Evolutionary conservation across 1,140 invertebrate species (phyloP).

Genomic region (Drosophila ercepeae): DNA sequence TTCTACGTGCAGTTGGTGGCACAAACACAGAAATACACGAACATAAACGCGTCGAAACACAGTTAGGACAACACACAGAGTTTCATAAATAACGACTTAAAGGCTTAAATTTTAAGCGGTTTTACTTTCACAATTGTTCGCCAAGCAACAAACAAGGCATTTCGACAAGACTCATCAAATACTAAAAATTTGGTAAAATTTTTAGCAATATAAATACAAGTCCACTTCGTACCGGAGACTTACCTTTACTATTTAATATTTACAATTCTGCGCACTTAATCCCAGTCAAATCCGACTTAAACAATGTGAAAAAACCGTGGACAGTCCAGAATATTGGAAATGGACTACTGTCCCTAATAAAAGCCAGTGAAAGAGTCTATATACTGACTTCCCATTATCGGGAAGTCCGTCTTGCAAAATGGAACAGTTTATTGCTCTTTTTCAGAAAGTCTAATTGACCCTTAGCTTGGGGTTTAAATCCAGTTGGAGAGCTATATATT

Average conservation of each 20-base stretch:
- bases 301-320: neutral
- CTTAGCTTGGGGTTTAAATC: slow-evolving; percentile 60
- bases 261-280: slow-evolving; percentile 7
- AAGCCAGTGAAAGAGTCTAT: slow-evolving; percentile 89
- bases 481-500: slow-evolving; percentile 88
- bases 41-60: slow-evolving; percentile 41
- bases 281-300: neutral
- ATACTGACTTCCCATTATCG: slow-evolving; percentile 93
- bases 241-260: slow-evolving; percentile 62
- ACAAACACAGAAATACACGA: slow-evolving; percentile 37
- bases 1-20: slow-evolving; percentile 23
- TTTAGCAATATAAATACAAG: slow-evolving; percentile 52
- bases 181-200: slow-evolving; percentile 29
- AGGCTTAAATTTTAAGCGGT: slow-evolving; percentile 25
- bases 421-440: slow-evolving; percentile 35
- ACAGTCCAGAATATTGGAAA: neutral
- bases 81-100: slow-evolving; percentile 31
- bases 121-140: slow-evolving; percentile 17
- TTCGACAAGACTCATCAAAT: slow-evolving; percentile 33
- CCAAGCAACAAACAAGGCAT: slow-evolving; percentile 49
- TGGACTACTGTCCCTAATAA: slow-evolving; percentile 88
- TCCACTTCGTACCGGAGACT: slow-evolving; percentile 50
- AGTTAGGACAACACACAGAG: slow-evolving; percentile 40
- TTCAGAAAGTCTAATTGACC: slow-evolving; percentile 7
- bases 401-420: slow-evolving; percentile 85